A percentile compares a stretch with the other conserved stretches of the same genome.
phyloP scores from a whole-genome alignment of 1,140 invertebrate genomes.

The Drosophila nannoptera region DNA sequence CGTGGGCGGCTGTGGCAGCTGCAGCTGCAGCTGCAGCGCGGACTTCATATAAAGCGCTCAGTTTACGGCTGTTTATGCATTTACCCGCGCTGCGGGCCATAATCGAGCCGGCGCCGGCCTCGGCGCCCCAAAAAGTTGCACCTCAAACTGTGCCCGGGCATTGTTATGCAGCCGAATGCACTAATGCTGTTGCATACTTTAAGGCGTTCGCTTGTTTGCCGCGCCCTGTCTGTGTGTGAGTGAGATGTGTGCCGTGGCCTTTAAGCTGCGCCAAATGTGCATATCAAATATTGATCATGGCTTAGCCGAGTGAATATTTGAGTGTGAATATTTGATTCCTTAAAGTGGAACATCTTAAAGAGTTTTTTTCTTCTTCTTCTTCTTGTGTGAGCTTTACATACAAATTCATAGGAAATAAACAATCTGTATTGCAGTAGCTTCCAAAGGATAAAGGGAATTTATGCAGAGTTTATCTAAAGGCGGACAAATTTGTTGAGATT shows the following conservation, averaged over 20 bases:
- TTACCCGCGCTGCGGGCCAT: conserved; percentile 5
- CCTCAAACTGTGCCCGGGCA: conserved; percentile 29
- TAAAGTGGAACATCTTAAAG: too few species aligned
- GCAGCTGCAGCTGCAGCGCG: conserved; percentile 9
- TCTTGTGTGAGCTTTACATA: background rate
- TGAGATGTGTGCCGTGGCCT: background rate
- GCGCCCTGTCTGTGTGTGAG: background rate
- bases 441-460: too few species aligned
- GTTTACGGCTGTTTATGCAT: conserved; percentile 39
- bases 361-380: background rate
- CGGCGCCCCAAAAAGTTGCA: conserved; percentile 22
- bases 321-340: background rate
- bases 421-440: too few species aligned
- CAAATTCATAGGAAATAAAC: too few species aligned
- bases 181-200: conserved; percentile 56
- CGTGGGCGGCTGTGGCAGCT: too few species aligned
- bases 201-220: conserved; percentile 8
- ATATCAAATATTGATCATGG: conserved; percentile 40
- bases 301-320: background rate
- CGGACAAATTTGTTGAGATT: too few species aligned
- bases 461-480: too few species aligned
- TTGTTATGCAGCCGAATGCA: conserved; percentile 56
- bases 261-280: conserved; percentile 13
- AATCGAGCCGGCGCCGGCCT: conserved; percentile 12
- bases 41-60: conserved; percentile 46